A percentile compares a stretch with the other conserved stretches of the same genome.
Evolutionary conservation across 1,140 invertebrate genomes (phyloP).

Genomic region (Sarcophaga bullata): DNA sequence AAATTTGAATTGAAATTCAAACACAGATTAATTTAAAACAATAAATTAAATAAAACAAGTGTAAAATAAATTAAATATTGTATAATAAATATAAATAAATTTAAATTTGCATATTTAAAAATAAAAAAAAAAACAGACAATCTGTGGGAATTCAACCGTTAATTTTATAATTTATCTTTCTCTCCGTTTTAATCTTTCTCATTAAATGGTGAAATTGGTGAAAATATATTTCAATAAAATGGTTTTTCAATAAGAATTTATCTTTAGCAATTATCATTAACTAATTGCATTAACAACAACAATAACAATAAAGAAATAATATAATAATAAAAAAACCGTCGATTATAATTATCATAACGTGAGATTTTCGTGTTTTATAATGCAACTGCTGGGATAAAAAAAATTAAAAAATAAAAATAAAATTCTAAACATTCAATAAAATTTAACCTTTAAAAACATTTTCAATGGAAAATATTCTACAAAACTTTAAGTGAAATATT

Average conservation of each 20-base stretch:
- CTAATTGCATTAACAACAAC: neutral
- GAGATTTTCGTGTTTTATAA: slow-evolving; percentile 19
- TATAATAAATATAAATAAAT: neutral
- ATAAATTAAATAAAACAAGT: too few relatives aligned
- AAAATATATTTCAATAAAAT: neutral
- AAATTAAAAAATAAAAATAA: neutral
- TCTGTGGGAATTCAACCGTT: too few relatives aligned
- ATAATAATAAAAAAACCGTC: neutral
- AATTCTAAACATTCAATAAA: neutral
- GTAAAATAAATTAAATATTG: neutral
- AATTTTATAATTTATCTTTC: too few relatives aligned
- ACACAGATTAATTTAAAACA: too few relatives aligned
- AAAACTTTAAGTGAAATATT: neutral
- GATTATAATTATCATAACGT: neutral
- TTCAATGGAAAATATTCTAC: neutral
- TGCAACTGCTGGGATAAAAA: neutral
- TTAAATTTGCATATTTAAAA: neutral
- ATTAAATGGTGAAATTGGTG: neutral
- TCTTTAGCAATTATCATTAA: neutral
- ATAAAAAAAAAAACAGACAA: neutral
- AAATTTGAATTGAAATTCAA: too few relatives aligned
- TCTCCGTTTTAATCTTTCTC: too few relatives aligned
- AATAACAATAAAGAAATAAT: neutral
- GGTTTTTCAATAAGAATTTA: neutral
- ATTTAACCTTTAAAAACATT: neutral